These are phyloP conservation scores for Phainopepla nitens DNA, from an alignment of 2,113 vertebrate species.

Conservation along the genomic window DNA sequence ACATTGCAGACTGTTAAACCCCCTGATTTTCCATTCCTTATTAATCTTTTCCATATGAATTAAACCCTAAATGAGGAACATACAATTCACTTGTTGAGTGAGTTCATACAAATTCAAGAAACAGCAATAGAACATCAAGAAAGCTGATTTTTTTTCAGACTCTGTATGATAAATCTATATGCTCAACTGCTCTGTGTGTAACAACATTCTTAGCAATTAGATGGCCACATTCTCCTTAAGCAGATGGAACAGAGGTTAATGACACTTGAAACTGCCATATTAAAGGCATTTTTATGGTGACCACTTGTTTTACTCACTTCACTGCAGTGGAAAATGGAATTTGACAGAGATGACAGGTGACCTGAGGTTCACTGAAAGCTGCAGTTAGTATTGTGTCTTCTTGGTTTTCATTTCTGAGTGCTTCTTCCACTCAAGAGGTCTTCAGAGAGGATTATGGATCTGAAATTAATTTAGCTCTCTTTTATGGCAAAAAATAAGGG, in stretches of 20 bases:
- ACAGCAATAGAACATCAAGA: background rate
- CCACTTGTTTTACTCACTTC: slow-evolving; percentile 16
- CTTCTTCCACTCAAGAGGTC: background rate
- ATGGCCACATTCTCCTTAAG: slow-evolving; percentile 17
- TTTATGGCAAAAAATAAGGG: background rate
- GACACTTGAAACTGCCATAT: slow-evolving; percentile 40
- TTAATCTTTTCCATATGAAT: background rate
- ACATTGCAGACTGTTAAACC: background rate
- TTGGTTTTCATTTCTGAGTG: background rate
- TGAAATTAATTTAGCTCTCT: background rate
- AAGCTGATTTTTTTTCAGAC: background rate
- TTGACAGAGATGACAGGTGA: slow-evolving; percentile 29
- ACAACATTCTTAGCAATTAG: slow-evolving; percentile 2
- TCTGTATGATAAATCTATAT: background rate
- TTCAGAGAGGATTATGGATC: background rate
- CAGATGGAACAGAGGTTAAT: slow-evolving; percentile 49
- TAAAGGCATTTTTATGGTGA: slow-evolving; percentile 25
- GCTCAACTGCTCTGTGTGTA: background rate
- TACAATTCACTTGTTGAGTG: background rate
- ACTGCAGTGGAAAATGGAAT: slow-evolving; percentile 16
- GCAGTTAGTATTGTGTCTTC: background rate
- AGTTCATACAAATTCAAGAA: background rate
- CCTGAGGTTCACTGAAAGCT: background rate
- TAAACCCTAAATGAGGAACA: background rate
- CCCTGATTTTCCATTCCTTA: background rate